Evolutionary conservation across 1,140 invertebrate genomes (phyloP).

Genomic region (Papilio polytes): DNA sequence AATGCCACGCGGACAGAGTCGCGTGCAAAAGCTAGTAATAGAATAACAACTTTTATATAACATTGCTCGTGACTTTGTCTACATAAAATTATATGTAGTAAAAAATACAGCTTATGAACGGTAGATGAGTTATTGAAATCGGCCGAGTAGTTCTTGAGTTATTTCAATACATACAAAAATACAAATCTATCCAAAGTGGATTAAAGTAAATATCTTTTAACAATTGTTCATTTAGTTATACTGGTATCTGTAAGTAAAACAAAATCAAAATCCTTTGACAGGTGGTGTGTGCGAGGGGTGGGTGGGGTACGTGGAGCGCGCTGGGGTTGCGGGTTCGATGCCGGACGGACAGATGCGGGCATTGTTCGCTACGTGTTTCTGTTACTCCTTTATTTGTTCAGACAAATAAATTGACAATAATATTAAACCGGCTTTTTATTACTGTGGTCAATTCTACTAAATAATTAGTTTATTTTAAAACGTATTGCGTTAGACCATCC

Average conservation of each 20-base stretch:
- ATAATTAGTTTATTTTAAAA: constrained; percentile 11
- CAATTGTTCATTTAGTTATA: neutral
- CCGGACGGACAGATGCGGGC: constrained; percentile 53
- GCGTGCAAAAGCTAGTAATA: no score
- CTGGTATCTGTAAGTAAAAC: constrained; percentile 53
- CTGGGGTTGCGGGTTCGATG: constrained; percentile 54
- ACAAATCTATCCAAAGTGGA: no score
- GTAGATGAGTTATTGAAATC: no score
- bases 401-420: constrained; percentile 14
- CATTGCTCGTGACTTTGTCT: no score
- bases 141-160: no score
- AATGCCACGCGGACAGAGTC: no score
- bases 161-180: no score
- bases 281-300: constrained; percentile 54
- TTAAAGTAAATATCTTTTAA: neutral
- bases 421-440: constrained; percentile 4
- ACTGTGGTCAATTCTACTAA: neutral
- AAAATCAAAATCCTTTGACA: constrained; percentile 67
- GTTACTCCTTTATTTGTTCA: constrained; percentile 42
- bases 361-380: constrained; percentile 44
- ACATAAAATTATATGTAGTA: no score
- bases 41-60: no score
- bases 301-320: constrained; percentile 27
- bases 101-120: no score
- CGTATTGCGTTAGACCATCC: neutral